Evolutionary conservation across 2,888 invertebrate genomes (phyloP).

Genomic region (Pyrochroa serraticornis): DNA sequence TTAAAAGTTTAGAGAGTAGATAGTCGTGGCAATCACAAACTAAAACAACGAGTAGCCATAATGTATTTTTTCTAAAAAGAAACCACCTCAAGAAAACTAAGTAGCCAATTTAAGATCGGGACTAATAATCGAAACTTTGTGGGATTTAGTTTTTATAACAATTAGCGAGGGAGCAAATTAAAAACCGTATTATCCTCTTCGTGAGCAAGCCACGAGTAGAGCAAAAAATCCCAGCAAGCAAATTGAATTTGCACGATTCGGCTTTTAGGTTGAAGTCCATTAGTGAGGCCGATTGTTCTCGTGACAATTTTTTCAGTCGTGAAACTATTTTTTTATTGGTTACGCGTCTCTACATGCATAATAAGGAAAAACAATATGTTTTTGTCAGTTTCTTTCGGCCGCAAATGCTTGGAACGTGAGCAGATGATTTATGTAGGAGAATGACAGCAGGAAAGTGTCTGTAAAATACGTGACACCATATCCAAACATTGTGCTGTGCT

Average conservation of each 20-base stretch:
- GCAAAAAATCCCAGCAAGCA: not conserved
- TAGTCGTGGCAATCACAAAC: conserved; percentile 7
- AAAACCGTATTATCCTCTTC: too few relatives aligned
- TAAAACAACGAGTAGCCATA: not conserved
- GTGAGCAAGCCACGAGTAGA: too few relatives aligned
- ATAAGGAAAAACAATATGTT: conserved; percentile 28
- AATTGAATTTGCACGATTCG: not conserved
- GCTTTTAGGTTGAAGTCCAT: not conserved
- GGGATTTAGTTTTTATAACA: too few relatives aligned
- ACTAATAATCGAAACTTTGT: too few relatives aligned
- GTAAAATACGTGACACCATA: conserved; percentile 31
- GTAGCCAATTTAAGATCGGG: too few relatives aligned
- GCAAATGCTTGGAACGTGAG: conserved; percentile 28
- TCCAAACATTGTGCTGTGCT: conserved; percentile 31
- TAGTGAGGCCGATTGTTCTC: not conserved
- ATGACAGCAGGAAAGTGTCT: conserved; percentile 31
- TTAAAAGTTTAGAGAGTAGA: conserved; percentile 18
- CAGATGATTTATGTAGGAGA: conserved; percentile 29
- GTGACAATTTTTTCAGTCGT: conserved; percentile 1
- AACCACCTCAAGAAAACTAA: too few relatives aligned
- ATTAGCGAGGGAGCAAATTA: too few relatives aligned
- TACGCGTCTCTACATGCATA: conserved; percentile 19
- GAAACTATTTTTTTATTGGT: conserved; percentile 14
- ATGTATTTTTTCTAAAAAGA: too few relatives aligned
- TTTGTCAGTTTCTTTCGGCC: conserved; percentile 27